Conservation (phyloP, 1,140 invertebrate genomes). For the Lepidurus couesii region DNA sequence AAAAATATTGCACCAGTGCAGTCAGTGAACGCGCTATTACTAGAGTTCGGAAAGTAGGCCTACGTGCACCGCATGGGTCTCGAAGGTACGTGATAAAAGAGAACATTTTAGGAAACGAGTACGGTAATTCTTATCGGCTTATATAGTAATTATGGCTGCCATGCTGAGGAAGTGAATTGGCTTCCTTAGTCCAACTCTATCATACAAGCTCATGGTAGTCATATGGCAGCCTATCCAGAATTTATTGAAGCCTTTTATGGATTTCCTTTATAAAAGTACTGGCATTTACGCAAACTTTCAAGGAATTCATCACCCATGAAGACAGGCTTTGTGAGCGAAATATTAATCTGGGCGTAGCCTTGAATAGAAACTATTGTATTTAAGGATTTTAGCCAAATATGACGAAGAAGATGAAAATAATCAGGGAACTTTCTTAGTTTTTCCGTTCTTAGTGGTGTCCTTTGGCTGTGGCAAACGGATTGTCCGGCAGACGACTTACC, state of each 20-base stretch:
- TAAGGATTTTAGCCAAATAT: constrained; percentile 69
- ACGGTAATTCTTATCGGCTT: background rate
- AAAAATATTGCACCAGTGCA: too few relatives aligned
- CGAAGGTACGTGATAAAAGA: background rate
- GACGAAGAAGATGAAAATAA: constrained; percentile 58
- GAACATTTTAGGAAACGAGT: background rate
- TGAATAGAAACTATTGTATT: constrained; percentile 20
- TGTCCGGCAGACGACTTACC: constrained; percentile 47
- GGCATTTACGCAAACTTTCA: constrained; percentile 63
- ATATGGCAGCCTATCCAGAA: constrained; percentile 28
- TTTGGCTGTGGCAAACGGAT: constrained; percentile 53
- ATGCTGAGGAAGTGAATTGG: background rate
- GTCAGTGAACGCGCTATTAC: too few relatives aligned
- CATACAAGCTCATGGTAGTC: background rate
- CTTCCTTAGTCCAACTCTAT: background rate
- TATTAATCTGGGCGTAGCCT: constrained; percentile 23
- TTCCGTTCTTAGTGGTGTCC: constrained; percentile 47
- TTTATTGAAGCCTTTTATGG: constrained; percentile 56
- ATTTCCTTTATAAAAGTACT: constrained; percentile 73
- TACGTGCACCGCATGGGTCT: background rate
- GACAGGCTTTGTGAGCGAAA: constrained; percentile 66
- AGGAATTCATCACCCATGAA: constrained; percentile 63
- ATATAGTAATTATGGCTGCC: background rate
- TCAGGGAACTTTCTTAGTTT: constrained; percentile 42
- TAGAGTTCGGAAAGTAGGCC: too few relatives aligned